Percentiles rank a stretch among this genome's conserved stretches.
These are phyloP conservation scores for Potorous gilbertii DNA, from an alignment of 2,797 vertebrate species.

Conservation along the genomic window DNA sequence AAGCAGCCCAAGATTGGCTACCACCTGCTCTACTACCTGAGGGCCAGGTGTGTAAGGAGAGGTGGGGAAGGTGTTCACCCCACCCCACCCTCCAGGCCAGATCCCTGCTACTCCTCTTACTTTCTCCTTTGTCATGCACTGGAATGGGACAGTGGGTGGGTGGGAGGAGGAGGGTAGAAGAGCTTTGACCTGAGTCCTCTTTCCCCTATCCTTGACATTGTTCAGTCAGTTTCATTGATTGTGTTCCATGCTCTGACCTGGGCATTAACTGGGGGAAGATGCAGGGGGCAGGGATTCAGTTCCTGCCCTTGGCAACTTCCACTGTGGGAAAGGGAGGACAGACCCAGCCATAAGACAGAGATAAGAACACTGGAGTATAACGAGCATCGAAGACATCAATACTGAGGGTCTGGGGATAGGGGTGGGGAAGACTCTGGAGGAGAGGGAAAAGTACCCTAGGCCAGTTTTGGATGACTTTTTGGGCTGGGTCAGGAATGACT, in stretches of 20 bases:
- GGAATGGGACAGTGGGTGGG: neutral
- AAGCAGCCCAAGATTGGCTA: constrained; percentile 98
- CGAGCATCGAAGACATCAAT: no score
- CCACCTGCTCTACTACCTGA: constrained; percentile 96
- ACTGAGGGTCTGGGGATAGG: neutral
- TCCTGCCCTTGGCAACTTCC: neutral
- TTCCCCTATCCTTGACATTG: neutral
- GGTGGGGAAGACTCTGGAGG: neutral
- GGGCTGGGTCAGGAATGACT: rapidly evolving
- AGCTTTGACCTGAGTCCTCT: neutral
- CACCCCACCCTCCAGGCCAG: no score
- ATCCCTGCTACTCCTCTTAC: neutral
- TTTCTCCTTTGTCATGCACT: neutral
- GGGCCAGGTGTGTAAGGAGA: constrained; percentile 85
- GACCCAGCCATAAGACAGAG: neutral
- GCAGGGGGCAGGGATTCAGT: neutral
- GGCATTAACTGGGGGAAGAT: neutral
- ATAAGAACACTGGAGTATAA: neutral
- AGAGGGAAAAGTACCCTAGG: neutral
- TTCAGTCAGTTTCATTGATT: neutral
- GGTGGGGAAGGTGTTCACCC: no score
- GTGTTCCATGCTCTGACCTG: no score
- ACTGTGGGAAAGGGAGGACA: neutral
- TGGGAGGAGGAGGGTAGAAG: neutral
- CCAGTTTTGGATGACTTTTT: neutral